Conservation (phyloP, 2,797 vertebrate genomes). For the Bradypodion pumilum region DNA sequence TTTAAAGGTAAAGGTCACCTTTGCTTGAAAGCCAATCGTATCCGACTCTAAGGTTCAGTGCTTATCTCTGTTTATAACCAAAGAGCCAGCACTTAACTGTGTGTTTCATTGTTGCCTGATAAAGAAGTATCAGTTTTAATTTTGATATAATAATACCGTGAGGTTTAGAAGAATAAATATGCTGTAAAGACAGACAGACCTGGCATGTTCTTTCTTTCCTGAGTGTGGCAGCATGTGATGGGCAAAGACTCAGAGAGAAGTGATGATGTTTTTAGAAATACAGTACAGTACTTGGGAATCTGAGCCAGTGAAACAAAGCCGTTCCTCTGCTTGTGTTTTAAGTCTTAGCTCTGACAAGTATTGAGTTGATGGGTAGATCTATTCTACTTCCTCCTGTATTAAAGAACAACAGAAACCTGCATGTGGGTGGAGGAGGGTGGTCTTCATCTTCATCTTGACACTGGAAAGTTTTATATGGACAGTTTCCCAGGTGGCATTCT, state of each 20-base stretch:
- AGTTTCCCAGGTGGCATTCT: neutral
- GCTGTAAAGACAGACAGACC: neutral
- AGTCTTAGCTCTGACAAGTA: neutral
- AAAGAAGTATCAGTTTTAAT: neutral
- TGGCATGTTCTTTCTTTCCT: neutral
- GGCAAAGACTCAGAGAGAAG: neutral
- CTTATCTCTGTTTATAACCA: too few relatives aligned
- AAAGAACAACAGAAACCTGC: neutral
- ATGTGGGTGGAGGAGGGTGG: neutral
- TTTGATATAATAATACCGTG: neutral
- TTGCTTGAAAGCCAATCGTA: too few relatives aligned
- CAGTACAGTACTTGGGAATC: neutral
- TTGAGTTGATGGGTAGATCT: neutral
- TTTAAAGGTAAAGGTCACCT: too few relatives aligned
- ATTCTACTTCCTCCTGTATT: neutral
- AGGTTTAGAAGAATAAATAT: neutral
- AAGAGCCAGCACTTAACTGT: too few relatives aligned
- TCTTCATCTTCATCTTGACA: neutral
- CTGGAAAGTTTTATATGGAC: neutral
- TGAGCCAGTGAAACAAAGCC: neutral
- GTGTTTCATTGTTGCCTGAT: accelerated
- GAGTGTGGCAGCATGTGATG: neutral
- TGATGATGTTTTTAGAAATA: neutral
- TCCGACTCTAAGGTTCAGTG: too few relatives aligned
- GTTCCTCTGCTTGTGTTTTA: neutral